Evolutionary conservation across 1,140 invertebrate species (phyloP).

Genomic region (Acromyrmex charruanus): DNA sequence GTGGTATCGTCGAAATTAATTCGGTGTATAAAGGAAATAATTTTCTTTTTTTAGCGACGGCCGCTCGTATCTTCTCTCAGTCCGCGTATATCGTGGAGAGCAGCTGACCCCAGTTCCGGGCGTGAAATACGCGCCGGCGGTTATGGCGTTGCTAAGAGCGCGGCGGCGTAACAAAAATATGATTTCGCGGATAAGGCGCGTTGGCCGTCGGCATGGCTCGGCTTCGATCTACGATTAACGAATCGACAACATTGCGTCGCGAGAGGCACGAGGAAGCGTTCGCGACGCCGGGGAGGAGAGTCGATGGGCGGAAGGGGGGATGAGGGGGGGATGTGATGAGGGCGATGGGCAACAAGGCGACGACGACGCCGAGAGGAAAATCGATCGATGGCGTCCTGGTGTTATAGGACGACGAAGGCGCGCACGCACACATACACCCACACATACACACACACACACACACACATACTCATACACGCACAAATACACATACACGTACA

Average conservation of each 20-base stretch:
- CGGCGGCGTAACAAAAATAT: slow-evolving; percentile 63
- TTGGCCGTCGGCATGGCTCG: slow-evolving; percentile 54
- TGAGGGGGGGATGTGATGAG: slow-evolving; percentile 14
- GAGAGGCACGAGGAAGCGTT: slow-evolving; percentile 41
- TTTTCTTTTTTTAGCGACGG: slow-evolving; percentile 33
- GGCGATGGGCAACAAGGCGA: slow-evolving; percentile 42
- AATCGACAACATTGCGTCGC: slow-evolving; percentile 69
- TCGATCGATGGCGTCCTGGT: slow-evolving; percentile 83
- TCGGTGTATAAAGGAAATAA: background rate
- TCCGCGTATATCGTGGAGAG: slow-evolving; percentile 33
- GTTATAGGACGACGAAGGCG: slow-evolving; percentile 72
- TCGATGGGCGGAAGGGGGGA: slow-evolving; percentile 58
- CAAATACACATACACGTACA: slow-evolving; percentile 57
- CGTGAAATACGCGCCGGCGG: slow-evolving; percentile 22
- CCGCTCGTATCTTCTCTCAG: slow-evolving; percentile 39
- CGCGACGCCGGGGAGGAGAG: slow-evolving; percentile 46
- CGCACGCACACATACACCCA: slow-evolving; percentile 37
- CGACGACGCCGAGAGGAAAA: slow-evolving; percentile 73
- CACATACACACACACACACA: background rate
- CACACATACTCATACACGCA: background rate
- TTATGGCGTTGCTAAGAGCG: slow-evolving; percentile 64
- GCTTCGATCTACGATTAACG: slow-evolving; percentile 76
- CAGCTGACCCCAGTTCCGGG: slow-evolving; percentile 32
- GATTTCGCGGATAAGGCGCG: slow-evolving; percentile 64
- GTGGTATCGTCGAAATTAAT: background rate